Evolutionary conservation across 2,888 invertebrate genomes (phyloP).

Genomic region (Paralinhomoeus sp.): DNA sequence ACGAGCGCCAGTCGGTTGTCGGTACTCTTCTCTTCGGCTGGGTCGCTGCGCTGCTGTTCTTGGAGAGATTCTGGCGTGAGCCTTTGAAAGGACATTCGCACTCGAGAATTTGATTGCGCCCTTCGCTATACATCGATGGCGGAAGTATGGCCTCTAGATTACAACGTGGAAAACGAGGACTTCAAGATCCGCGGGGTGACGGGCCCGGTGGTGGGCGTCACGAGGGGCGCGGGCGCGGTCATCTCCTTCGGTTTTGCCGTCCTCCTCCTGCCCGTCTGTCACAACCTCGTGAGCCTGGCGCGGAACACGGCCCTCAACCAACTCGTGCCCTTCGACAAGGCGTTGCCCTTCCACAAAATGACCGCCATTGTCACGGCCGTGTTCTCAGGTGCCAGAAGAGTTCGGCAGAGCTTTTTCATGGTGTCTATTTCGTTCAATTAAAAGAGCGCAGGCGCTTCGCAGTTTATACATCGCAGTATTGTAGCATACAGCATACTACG

Average conservation of each 20-base stretch:
- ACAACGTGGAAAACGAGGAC: too few relatives aligned
- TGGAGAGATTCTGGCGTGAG: slow-evolving; percentile 75
- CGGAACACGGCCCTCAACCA: slow-evolving; percentile 81
- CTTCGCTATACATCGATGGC: too few relatives aligned
- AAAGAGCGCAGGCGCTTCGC: too few relatives aligned
- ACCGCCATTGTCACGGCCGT: slow-evolving; percentile 78
- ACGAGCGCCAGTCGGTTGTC: slow-evolving; percentile 82
- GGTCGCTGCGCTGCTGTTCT: slow-evolving; percentile 72
- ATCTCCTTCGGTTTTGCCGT: slow-evolving; percentile 80
- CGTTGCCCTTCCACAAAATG: slow-evolving; percentile 89
- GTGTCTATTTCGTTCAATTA: too few relatives aligned
- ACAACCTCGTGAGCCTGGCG: slow-evolving; percentile 67
- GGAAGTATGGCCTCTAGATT: too few relatives aligned
- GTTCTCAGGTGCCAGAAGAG: slow-evolving; percentile 44
- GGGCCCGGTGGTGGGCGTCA: slow-evolving; percentile 87
- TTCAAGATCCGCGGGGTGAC: slow-evolving; percentile 87
- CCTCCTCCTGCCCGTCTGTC: slow-evolving; percentile 53
- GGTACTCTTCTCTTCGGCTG: slow-evolving; percentile 82
- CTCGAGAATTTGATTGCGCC: too few relatives aligned
- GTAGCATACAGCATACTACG: too few relatives aligned
- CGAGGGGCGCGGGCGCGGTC: slow-evolving; percentile 74
- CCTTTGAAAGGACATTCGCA: too few relatives aligned
- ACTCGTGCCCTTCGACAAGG: slow-evolving; percentile 74
- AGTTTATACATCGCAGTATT: too few relatives aligned
- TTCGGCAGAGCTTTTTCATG: too few relatives aligned